phyloP scores from a whole-genome alignment of 2,797 vertebrate genomes.

The Setipinna tenuifilis region DNA sequence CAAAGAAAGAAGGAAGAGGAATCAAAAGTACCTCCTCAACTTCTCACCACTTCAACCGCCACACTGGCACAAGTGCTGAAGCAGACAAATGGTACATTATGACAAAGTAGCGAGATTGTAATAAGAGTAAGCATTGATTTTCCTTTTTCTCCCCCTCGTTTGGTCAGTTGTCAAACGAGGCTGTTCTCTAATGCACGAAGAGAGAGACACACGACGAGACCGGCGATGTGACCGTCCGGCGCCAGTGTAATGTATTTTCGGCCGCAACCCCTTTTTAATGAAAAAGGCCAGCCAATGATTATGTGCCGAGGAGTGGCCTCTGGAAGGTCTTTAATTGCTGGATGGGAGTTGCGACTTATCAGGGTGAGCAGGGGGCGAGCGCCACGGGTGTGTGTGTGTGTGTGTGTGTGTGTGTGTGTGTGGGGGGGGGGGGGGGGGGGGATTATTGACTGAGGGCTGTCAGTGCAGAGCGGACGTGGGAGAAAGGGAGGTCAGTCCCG shows the following conservation, averaged over 20 bases:
- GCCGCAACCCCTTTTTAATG: slow-evolving; percentile 30
- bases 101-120: not conserved
- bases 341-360: slow-evolving; percentile 42
- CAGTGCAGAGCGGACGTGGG: slow-evolving; percentile 30
- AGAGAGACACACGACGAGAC: not conserved
- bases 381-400: too few species aligned
- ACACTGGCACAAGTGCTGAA: too few species aligned
- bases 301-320: slow-evolving; percentile 34
- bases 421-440: not conserved
- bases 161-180: not conserved
- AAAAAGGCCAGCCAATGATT: slow-evolving; percentile 28
- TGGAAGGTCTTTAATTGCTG: slow-evolving; percentile 44
- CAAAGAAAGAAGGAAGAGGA: not conserved
- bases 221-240: not conserved
- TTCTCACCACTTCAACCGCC: not conserved
- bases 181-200: not conserved
- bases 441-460: slow-evolving; percentile 45
- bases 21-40: not conserved
- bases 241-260: not conserved
- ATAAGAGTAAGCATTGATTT: slow-evolving; percentile 16
- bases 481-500: slow-evolving; percentile 25
- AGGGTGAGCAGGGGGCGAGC: slow-evolving; percentile 3
- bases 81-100: not conserved
- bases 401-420: not conserved
- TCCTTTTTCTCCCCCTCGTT: not conserved